Base-by-base conservation (phyloP, 2,888 invertebrate species). In the Rotaria magnacalcarata region DNA sequence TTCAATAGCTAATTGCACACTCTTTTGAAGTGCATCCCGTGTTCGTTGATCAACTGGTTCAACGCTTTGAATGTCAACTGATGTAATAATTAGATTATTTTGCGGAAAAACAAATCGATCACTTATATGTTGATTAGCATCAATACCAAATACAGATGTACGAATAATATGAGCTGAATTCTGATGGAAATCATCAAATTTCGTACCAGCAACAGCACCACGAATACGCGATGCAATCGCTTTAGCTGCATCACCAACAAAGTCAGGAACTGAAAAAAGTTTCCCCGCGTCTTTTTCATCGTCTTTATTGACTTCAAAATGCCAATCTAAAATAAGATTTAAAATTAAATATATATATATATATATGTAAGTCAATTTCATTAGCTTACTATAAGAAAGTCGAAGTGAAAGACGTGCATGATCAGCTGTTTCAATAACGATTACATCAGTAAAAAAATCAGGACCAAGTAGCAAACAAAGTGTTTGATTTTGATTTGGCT, bases 41-140 rank as follows among this genome's bases (percentile, higher is more conserved):
- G 92, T 92, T 43, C 92, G 88, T 89, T 92, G 92, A 88, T 92
- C 92, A 0, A 92, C 92, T 10, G 92, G 92, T 88, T 92, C 92
- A 67, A 92, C 92, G 52, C 91, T 91, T 88, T 92, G 92, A 88
- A 92, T 92, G 88, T 92, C 92, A 86, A 92, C 91, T 87, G 91
- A 91, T 41, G 92, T 92, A 85, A 92, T 90, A 52, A 90, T 89
- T 74, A 92, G 89, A 87, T 90, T 91, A 88, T 92, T 92, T 80
- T 86, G 80, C 47, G 86, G 86, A 54, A 85, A 85, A 10, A 87
- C 84, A 87, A 92, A 92, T 67, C 88, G 85, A 52, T 91, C 90
- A 24, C 90, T 89, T 54, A 92, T 90, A 86, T 91, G 91, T 85
- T 89, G 88, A 85, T 90, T 90, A 43, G 91, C 91, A 88, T 92